phyloP scores from a whole-genome alignment of 2,113 vertebrate genomes.

The Mola mola region DNA sequence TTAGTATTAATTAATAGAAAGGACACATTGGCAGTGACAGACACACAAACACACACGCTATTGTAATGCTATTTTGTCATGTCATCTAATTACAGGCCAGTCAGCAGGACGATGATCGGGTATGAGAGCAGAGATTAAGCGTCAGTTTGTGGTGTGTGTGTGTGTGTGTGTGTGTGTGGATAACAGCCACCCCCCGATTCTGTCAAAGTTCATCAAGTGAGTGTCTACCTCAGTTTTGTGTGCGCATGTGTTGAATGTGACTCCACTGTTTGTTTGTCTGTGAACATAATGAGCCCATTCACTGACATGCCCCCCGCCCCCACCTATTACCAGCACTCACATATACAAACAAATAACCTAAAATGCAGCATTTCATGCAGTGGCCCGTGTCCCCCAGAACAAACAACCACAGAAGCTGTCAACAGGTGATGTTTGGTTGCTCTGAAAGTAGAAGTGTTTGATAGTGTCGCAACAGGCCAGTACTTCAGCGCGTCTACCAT shows the following conservation, averaged over 20 bases:
- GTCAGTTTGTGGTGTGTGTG: constrained; percentile 25
- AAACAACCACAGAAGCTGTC: constrained; percentile 18
- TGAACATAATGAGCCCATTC: constrained; percentile 19
- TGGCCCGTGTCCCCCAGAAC: neutral
- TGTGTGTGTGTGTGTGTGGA: constrained; percentile 7
- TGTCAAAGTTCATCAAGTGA: constrained; percentile 42
- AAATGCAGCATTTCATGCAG: neutral
- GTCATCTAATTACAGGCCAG: constrained; percentile 19
- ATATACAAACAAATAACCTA: constrained; percentile 21
- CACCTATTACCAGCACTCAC: neutral
- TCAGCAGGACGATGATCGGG: neutral
- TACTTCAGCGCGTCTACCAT: neutral
- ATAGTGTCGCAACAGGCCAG: no score
- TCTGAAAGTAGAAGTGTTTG: neutral
- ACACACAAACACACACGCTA: neutral
- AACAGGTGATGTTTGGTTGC: neutral
- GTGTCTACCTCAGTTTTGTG: neutral
- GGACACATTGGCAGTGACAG: neutral
- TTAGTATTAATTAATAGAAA: neutral
- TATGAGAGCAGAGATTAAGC: constrained; percentile 26
- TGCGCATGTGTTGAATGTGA: constrained; percentile 8
- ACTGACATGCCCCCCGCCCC: neutral
- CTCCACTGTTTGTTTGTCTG: constrained; percentile 22
- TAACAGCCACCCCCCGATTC: constrained; percentile 15
- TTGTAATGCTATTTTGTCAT: neutral